Base-by-base conservation (phyloP, 2,797 vertebrate genomes). In the Emys orbicularis region DNA sequence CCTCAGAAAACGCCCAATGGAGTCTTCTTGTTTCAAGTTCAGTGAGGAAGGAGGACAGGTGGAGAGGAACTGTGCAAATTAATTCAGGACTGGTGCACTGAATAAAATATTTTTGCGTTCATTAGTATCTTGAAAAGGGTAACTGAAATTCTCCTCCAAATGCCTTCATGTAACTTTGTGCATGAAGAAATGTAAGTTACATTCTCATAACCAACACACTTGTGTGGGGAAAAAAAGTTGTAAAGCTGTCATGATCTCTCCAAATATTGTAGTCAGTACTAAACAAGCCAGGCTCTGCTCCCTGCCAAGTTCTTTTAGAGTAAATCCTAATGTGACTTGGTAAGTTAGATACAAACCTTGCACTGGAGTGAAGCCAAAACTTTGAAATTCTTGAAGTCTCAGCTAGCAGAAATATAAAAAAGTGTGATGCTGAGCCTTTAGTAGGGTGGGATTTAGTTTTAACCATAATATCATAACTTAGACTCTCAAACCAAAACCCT, bases 301-400 rank as follows among this genome's bases (percentile, higher is more conserved):
- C 65, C 92, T 97, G 96, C 97, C 97, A 97, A 93, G 91, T 94
- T 90, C 90, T 84, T 96, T 94, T 91, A 93, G 57, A 96, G 89
- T 94, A 96, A 97, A 97, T 94, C 94, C 86, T 96, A 91, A 88
- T 27, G 27, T 94, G 95, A 93, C 94, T 97, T 89, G 96, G 93
- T 96, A 97, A 97, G 87, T 94, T 92, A 91, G 95, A 93, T 94
- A 77, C 7, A 12, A 95, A 92, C 91, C 87, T 89, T 87, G 56
- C 11, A 83, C 88, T 97, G 97, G 94, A 93, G 61, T 25, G 56
- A 57, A 74, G 95, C 97, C 96, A 95, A 79, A 82, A 87, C 87
- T 95, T 84, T 84, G 95, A 92, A 93, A 92, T 93, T 56, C 90
- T 95, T 91, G 89, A 87, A 93, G 90, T 95, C 93, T 92, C 82